Base-by-base conservation (phyloP, 2,888 invertebrate species). In the Coelogynopora nodosa region DNA sequence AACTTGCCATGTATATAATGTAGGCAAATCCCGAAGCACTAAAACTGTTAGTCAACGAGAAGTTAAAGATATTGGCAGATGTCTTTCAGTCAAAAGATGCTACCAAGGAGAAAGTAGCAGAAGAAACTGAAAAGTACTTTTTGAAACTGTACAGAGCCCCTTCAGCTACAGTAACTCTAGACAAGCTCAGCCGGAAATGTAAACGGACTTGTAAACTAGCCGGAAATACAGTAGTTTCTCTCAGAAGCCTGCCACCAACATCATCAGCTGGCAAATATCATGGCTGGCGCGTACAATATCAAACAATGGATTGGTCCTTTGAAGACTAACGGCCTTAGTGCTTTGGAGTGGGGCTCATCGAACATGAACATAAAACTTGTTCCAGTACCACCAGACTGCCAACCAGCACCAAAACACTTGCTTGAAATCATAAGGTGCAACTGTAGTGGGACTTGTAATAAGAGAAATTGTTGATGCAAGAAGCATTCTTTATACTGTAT, bases 181-280 rank as follows among this genome's bases (percentile, higher is more conserved):
- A n/a, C n/a, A n/a, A n/a, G n/a, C n/a, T n/a, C n/a, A n/a, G n/a
- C n/a, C n/a, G n/a, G n/a, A n/a, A n/a, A n/a, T n/a, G n/a, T n/a
- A n/a, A n/a, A n/a, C n/a, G n/a, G n/a, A n/a, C n/a, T n/a, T n/a
- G n/a, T n/a, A n/a, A n/a, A n/a, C n/a, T n/a, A n/a, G n/a, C n/a
- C n/a, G n/a, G n/a, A n/a, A n/a, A n/a, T n/a, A 18, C 18, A 49
- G 49, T 18, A 5, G 49, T 49, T 49, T 49, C 49, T 49, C 49
- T 18, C 49, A 5, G 18, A 49, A 49, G n/a, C n/a, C n/a, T n/a
- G 49, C 89, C 89, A 27, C 89, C 89, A 30, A 89, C 89, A 30
- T 80, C 88, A 67, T 87, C 87, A 83, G 88, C 89, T 28, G 88
- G 88, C 5, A 86, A 83, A 28, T 88, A 87, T 29, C 89, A 90